phyloP scores from a whole-genome alignment of 2,113 vertebrate genomes.

The Helogale parvula region DNA sequence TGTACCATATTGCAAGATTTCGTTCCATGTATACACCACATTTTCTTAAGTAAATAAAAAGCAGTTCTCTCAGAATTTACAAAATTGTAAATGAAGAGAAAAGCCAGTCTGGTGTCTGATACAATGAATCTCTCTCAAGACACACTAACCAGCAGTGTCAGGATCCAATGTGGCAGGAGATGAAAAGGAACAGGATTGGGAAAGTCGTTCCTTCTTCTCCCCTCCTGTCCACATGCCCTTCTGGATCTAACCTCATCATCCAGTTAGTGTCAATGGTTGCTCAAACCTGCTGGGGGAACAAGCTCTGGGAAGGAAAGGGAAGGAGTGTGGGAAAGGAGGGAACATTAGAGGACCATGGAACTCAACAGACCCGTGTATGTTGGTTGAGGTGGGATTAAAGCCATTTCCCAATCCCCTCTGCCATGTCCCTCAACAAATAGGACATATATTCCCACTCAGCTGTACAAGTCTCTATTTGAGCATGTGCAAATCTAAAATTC shows the following conservation, averaged over 20 bases:
- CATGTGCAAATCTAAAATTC: not conserved
- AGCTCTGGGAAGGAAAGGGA: not conserved
- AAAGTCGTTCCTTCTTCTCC: not conserved
- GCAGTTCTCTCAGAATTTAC: not conserved
- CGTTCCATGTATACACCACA: not conserved
- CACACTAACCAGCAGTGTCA: not conserved
- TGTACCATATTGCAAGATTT: not conserved
- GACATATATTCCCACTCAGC: not conserved
- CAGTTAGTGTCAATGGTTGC: not conserved
- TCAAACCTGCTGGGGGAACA: not conserved
- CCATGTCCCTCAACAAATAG: not conserved
- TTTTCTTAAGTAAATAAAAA: conserved; percentile 30
- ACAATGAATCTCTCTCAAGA: not conserved
- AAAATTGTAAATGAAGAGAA: not conserved
- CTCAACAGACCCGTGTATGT: not conserved
- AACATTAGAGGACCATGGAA: not conserved
- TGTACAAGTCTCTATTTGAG: not conserved
- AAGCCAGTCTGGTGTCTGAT: not conserved
- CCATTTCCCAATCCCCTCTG: not conserved
- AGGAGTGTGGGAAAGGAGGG: not conserved
- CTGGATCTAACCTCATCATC: rapidly evolving
- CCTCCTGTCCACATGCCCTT: not conserved
- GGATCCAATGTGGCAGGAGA: not conserved
- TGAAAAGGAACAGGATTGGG: not conserved
- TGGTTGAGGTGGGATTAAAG: not conserved